A percentile compares a stretch with the other conserved stretches of the same genome.
phyloP scores from a whole-genome alignment of 2,888 invertebrate genomes.

The Zygaena filipendulae region DNA sequence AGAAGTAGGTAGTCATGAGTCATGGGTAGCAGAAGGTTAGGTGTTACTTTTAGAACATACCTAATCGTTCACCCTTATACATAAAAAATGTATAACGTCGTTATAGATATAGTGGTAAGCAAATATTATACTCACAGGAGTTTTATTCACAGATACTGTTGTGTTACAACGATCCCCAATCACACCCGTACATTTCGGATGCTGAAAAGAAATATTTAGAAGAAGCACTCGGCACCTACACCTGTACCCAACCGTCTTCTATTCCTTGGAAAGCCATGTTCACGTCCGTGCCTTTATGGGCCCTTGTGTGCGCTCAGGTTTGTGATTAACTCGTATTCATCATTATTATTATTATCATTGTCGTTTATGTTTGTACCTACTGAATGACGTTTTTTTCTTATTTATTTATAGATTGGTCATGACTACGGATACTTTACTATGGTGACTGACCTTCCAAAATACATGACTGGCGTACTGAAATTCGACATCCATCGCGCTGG shows the following conservation, averaged over 20 bases:
- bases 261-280: conserved; percentile 80
- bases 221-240: conserved; percentile 70
- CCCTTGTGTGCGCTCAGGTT: conserved; percentile 78
- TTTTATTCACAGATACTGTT: conserved; percentile 60
- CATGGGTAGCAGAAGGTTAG: no score
- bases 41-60: no score
- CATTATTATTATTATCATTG: no score
- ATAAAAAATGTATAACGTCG: no score
- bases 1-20: no score
- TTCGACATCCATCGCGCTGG: conserved; percentile 74
- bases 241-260: conserved; percentile 63
- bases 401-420: conserved; percentile 74
- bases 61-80: no score
- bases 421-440: conserved; percentile 79
- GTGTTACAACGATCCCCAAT: conserved; percentile 75
- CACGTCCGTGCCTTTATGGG: conserved; percentile 77
- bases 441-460: conserved; percentile 76
- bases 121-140: no score
- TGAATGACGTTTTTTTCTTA: no score
- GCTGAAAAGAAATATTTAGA: conserved; percentile 75
- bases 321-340: no score
- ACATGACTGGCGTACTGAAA: conserved; percentile 74
- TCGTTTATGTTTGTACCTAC: no score
- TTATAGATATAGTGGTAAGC: no score
- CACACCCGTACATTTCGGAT: conserved; percentile 80